Conservation (phyloP, 2,113 vertebrate genomes). For the Lepus americanus region DNA sequence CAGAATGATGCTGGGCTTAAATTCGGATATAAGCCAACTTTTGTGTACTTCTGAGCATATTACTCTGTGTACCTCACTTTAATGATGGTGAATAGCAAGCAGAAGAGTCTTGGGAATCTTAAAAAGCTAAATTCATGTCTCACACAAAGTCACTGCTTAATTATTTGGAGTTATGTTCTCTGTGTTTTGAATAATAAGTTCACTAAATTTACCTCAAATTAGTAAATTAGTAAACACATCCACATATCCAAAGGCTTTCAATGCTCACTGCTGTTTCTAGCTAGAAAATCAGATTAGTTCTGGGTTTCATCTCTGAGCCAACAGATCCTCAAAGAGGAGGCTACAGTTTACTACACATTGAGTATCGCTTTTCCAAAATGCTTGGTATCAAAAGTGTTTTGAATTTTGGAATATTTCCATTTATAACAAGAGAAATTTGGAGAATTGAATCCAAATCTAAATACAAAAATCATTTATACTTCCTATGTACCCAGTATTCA, state of each 20-base stretch:
- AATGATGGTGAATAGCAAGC: neutral
- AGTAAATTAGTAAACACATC: neutral
- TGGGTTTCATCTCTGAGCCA: neutral
- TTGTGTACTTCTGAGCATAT: neutral
- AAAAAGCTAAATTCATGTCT: constrained; percentile 5
- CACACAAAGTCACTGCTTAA: neutral
- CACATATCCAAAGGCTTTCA: neutral
- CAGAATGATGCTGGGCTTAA: neutral
- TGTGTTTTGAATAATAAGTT: neutral
- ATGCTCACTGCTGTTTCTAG: neutral
- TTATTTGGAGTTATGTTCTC: constrained; percentile 11
- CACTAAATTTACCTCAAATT: neutral
- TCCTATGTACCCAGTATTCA: no score
- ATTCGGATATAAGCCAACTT: neutral
- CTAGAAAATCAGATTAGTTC: neutral
- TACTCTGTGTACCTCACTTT: neutral
- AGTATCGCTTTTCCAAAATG: no score
- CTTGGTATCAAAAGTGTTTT: no score
- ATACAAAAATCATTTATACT: no score
- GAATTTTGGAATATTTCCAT: no score
- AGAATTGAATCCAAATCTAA: no score
- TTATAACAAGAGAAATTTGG: no score
- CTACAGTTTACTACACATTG: neutral
- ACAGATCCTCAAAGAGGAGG: neutral
- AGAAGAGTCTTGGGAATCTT: neutral